Base-by-base conservation (phyloP, 2,113 vertebrate species). In the Rattus norvegicus region DNA sequence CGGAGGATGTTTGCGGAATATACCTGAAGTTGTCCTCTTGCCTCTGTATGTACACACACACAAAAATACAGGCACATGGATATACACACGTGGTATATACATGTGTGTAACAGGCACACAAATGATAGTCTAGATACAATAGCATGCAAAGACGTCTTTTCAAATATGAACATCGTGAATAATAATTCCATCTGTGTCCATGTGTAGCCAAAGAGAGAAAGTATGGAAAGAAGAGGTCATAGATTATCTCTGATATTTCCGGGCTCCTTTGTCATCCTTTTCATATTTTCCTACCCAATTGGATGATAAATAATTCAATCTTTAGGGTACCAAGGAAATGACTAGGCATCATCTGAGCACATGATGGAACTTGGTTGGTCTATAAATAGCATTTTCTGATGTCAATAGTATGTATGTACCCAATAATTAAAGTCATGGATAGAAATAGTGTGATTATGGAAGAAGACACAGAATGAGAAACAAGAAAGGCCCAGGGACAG, bases 381-480 rank as follows among this genome's bases (percentile, higher is more conserved):
- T 84, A 5, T 94, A 75, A 94, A 81, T 65, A 93, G 70, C 79
- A 72, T 56, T 39, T 95, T 73, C 56, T 54, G 5, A 43, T 72
- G 14, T 92, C 33, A 75, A 59, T 2, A 88, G 43, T 43, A 43
- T 43, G 59, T 20, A 43, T 77, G 72, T 75, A 43, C 85, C 80
- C 76, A 69, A 52, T 81, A 94, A 86, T 65, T 85, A 95, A 88
- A 90, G 20, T 22, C 76, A 65, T 61, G n/a, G 30, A 80, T 16
- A 12, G 88, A 56, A 91, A 79, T 91, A 26, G 43, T 59, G 56
- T 89, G 84, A 67, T 20, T 67, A 43, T 61, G 47, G 56, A 80
- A 88, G 87, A 93, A 92, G 1, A 69, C 26, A n/a, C 2, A 49
- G 33, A 95, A 91, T 85, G 67, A 92, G 69, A 94, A 85, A 69